phyloP scores from a whole-genome alignment of 2,113 vertebrate genomes.

The Aramus guarauna region DNA sequence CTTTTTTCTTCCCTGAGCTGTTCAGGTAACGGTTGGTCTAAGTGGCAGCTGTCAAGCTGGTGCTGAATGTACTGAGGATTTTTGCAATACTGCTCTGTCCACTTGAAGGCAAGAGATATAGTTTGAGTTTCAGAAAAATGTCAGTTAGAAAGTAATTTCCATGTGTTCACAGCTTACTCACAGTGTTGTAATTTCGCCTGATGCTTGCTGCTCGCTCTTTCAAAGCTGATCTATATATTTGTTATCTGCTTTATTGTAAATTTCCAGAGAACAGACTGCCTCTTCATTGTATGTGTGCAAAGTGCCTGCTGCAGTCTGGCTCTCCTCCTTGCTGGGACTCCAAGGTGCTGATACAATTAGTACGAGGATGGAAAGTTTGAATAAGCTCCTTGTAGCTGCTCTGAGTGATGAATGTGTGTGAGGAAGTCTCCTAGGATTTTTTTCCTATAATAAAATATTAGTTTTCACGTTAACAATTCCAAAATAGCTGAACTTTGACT shows the following conservation, averaged over 20 bases:
- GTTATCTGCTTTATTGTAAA: background rate
- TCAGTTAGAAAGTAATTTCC: conserved; percentile 12
- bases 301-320: background rate
- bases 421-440: background rate
- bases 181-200: background rate
- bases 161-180: background rate
- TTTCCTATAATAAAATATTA: background rate
- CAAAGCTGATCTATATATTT: background rate
- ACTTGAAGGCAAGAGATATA: background rate
- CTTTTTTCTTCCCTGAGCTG: background rate
- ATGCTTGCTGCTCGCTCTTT: background rate
- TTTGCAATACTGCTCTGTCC: background rate
- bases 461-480: conserved; percentile 30
- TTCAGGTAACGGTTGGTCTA: background rate
- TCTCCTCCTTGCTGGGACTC: background rate
- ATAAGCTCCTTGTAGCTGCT: background rate
- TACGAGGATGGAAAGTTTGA: conserved; percentile 22
- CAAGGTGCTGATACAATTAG: background rate
- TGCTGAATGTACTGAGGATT: background rate
- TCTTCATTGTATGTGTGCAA: background rate
- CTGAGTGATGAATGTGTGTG: background rate
- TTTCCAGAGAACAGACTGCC: background rate
- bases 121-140: background rate
- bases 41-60: conserved; percentile 8
- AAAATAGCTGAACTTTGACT: conserved; percentile 41